A percentile compares a stretch with the other conserved stretches of the same genome.
Evolutionary conservation across 2,888 invertebrate species (phyloP).

Genomic region (Nymphalis urticae): DNA sequence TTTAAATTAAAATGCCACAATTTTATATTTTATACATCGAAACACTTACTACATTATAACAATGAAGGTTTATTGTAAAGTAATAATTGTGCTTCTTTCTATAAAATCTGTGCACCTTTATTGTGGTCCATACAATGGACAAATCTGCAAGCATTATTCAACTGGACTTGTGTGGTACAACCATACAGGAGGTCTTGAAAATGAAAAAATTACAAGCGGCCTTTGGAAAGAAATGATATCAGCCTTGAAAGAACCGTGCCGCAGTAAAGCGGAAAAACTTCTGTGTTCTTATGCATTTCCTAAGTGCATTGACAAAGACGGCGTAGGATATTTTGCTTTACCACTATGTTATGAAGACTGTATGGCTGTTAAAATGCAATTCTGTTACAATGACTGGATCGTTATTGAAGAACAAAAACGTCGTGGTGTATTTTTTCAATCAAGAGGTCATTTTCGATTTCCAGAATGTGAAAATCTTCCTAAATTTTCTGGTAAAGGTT

Average conservation of each 20-base stretch:
- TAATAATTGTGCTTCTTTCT: slow-evolving; percentile 65
- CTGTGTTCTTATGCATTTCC: slow-evolving; percentile 97
- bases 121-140: slow-evolving; percentile 93
- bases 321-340: slow-evolving; percentile 84
- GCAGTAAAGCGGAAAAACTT: slow-evolving; percentile 93
- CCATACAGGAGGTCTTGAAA: slow-evolving; percentile 87
- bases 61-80: slow-evolving; percentile 63
- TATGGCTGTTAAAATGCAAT: slow-evolving; percentile 92
- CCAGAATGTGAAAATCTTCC: slow-evolving; percentile 93
- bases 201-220: slow-evolving; percentile 91
- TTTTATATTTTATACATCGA: slow-evolving; percentile 56
- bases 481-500: slow-evolving; percentile 83
- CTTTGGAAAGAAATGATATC: slow-evolving; percentile 93
- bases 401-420: slow-evolving; percentile 93
- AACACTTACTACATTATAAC: slow-evolving; percentile 55
- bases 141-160: slow-evolving; percentile 87
- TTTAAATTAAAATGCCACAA: slow-evolving; percentile 59
- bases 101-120: slow-evolving; percentile 83
- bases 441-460: slow-evolving; percentile 91
- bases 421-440: slow-evolving; percentile 88
- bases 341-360: slow-evolving; percentile 97
- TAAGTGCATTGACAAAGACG: slow-evolving; percentile 86
- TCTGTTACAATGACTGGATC: slow-evolving; percentile 97
- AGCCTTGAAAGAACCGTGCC: slow-evolving; percentile 90
- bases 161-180: slow-evolving; percentile 90